Conservation (phyloP, 2,888 invertebrate species). For the Drosophila meridiana region DNA sequence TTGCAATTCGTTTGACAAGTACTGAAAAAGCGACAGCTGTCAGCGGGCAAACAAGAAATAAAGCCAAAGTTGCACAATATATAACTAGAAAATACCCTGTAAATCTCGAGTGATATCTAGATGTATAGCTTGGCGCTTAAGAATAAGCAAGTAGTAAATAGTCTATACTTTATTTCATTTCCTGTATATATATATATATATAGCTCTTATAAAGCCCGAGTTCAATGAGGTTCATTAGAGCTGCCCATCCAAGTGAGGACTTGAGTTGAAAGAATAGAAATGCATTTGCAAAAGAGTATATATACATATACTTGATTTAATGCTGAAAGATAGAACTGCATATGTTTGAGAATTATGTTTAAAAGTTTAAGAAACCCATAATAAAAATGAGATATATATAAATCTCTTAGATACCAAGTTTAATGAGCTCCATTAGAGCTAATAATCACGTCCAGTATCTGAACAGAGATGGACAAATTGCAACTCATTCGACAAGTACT, state of each 20-base stretch:
- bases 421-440: not conserved
- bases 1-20: constrained; percentile 30
- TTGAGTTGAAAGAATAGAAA: not conserved
- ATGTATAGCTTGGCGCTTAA: not conserved
- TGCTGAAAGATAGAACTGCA: not conserved
- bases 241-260: not conserved
- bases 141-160: not conserved
- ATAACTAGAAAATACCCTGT: constrained; percentile 2
- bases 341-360: not conserved
- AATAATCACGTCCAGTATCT: not conserved
- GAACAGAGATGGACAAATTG: not conserved
- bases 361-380: not conserved
- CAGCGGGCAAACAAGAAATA: not conserved
- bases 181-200: not conserved
- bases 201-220: no score
- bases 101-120: not conserved
- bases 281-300: not conserved
- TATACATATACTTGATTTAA: no score
- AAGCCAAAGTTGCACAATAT: not conserved
- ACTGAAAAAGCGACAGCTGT: not conserved
- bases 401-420: not conserved
- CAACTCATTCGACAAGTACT: not conserved
- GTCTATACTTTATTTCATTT: no score
- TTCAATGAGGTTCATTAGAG: not conserved
- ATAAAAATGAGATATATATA: not conserved